phyloP scores from a whole-genome alignment of 92 coral and sea anemone genomes.

The Umimayanthus chanpuru region DNA sequence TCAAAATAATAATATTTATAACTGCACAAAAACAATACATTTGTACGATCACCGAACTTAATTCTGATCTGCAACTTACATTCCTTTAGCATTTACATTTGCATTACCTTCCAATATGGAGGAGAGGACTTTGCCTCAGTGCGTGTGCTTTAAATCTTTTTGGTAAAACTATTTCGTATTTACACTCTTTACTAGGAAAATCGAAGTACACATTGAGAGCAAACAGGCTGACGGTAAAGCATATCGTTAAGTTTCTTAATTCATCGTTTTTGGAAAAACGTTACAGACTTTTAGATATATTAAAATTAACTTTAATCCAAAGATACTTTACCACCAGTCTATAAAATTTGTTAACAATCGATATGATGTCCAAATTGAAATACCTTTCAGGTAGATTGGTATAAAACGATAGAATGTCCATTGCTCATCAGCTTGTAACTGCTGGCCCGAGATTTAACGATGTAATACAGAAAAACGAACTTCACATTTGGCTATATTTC shows the following conservation, averaged over 20 bases:
- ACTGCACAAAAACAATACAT: background rate
- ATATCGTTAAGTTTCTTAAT: too few species aligned
- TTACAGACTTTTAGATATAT: too few species aligned
- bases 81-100: background rate
- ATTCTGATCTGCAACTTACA: background rate
- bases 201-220: background rate
- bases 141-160: background rate
- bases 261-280: too few species aligned
- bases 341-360: too few species aligned
- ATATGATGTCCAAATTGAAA: too few species aligned
- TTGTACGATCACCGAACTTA: background rate
- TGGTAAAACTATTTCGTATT: conserved; percentile 13
- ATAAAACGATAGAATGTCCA: too few species aligned
- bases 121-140: background rate
- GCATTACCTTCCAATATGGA: conserved; percentile 17
- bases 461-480: too few species aligned
- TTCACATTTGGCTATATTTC: background rate
- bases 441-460: too few species aligned
- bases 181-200: background rate
- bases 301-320: too few species aligned
- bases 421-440: too few species aligned
- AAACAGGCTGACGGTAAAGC: background rate
- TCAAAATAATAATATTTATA: background rate
- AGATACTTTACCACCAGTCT: too few species aligned
- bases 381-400: too few species aligned